Conservation (phyloP, 1,140 invertebrate species). For the Galendromus occidentalis region DNA sequence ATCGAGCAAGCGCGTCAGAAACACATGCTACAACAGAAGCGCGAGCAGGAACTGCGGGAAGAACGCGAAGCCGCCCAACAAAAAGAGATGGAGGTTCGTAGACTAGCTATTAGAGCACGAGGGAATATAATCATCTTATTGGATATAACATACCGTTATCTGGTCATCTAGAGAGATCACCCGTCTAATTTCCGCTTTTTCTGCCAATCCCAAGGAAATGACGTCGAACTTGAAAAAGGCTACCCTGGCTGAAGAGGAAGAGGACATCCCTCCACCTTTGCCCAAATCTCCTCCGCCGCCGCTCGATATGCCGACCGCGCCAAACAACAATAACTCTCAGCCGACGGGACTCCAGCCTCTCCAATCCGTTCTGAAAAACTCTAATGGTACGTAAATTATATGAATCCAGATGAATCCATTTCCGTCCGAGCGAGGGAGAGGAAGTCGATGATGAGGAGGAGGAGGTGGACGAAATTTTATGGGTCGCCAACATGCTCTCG, state of each 20-base stretch:
- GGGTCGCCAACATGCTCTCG: not conserved
- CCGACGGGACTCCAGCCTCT: constrained; percentile 2
- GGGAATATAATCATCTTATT: no score
- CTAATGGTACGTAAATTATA: not conserved
- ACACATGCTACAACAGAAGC: constrained; percentile 21
- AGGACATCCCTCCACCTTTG: constrained; percentile 16
- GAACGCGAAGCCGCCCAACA: constrained; percentile 21
- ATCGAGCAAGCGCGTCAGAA: constrained; percentile 24
- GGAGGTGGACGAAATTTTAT: no score
- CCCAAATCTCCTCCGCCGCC: constrained; percentile 18
- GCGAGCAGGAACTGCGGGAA: constrained; percentile 17
- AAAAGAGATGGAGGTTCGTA: not conserved
- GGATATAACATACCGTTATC: no score
- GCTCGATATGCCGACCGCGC: constrained; percentile 11
- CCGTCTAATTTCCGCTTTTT: no score
- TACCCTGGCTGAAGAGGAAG: not conserved
- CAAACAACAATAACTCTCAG: not conserved
- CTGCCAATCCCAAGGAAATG: no score
- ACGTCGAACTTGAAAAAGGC: constrained; percentile 2
- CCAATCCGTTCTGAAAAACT: not conserved
- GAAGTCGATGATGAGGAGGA: no score
- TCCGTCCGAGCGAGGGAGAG: no score
- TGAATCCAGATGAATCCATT: not conserved
- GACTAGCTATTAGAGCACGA: no score
- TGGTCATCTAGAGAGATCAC: no score